Evolutionary conservation across 2,797 vertebrate genomes (phyloP).

Genomic region (Cyprinodon diabolis): DNA sequence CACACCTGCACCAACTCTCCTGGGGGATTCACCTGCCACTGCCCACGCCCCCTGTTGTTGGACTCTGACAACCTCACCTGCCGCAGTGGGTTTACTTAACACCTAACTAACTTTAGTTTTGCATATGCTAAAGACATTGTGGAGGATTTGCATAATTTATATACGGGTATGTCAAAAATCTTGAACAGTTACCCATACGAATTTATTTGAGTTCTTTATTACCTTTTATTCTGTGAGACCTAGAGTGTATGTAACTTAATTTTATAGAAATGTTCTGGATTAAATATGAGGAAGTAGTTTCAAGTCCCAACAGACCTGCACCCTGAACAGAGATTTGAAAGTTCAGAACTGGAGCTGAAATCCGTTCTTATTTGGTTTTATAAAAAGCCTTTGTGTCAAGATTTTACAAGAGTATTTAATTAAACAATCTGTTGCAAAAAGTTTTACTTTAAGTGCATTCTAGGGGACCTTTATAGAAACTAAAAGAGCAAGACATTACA

Average conservation of each 20-base stretch:
- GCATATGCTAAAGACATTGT: neutral
- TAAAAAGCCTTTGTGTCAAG: neutral
- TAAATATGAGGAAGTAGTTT: neutral
- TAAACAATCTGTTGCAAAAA: neutral
- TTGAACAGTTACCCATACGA: neutral
- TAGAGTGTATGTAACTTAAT: neutral
- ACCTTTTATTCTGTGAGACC: neutral
- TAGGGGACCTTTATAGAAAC: neutral
- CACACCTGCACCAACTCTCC: constrained; percentile 78
- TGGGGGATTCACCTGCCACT: constrained; percentile 77
- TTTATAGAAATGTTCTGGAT: neutral
- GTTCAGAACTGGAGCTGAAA: too few relatives aligned
- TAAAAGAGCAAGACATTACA: neutral
- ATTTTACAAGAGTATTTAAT: neutral
- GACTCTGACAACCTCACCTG: constrained; percentile 73
- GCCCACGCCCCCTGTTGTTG: constrained; percentile 75
- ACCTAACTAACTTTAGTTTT: neutral
- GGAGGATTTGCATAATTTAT: neutral
- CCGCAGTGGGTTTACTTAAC: constrained; percentile 69
- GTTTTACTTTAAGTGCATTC: neutral
- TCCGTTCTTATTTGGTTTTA: neutral
- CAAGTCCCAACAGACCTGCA: neutral
- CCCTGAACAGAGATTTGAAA: neutral
- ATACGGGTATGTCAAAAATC: neutral
- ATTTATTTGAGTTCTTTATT: neutral